Conservation (phyloP, 2,113 vertebrate species). For the Gallinago media region DNA sequence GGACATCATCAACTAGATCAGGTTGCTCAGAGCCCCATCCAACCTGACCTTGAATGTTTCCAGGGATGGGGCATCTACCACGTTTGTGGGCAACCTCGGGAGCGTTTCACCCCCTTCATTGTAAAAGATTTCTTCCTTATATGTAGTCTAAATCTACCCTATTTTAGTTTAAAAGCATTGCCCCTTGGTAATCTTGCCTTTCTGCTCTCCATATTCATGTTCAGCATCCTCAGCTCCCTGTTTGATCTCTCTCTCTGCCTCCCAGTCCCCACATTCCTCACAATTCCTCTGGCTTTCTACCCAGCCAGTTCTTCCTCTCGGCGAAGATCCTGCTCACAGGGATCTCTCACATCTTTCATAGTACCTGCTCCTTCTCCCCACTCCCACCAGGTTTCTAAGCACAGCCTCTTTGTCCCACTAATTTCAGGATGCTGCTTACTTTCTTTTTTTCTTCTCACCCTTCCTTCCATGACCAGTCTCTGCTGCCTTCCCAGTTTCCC, state of each 20-base stretch:
- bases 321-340: neutral
- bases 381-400: neutral
- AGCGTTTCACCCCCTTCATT: neutral
- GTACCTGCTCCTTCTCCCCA: neutral
- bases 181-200: neutral
- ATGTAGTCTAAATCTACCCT: neutral
- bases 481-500: neutral
- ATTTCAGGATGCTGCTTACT: neutral
- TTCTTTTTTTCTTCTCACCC: neutral
- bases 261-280: neutral
- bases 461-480: neutral
- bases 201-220: neutral
- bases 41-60: neutral
- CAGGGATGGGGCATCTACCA: neutral
- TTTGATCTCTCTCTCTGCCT: neutral
- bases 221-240: neutral
- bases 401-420: neutral
- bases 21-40: neutral
- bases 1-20: neutral
- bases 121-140: neutral
- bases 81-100: neutral
- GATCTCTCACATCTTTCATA: neutral
- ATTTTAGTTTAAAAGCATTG: neutral
- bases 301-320: neutral
- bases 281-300: neutral